These are phyloP conservation scores for Archips xylosteana DNA, from an alignment of 2,888 invertebrate genomes.

Conservation along the genomic window DNA sequence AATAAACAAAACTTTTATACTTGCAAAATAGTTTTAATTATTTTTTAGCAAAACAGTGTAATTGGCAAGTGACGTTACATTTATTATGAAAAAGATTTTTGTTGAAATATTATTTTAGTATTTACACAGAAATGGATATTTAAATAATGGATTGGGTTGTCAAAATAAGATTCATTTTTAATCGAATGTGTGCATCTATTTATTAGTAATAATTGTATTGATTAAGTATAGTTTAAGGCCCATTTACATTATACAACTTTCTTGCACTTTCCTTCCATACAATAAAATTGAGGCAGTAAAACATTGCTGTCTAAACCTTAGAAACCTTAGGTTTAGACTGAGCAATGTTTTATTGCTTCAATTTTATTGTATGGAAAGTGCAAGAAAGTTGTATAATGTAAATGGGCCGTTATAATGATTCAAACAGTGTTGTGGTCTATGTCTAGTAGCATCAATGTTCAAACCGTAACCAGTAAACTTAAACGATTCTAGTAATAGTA, in stretches of 20 bases:
- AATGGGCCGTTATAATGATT: no score
- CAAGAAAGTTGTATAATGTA: no score
- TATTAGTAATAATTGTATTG: neutral
- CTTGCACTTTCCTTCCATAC: no score
- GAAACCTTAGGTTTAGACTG: no score
- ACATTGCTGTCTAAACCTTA: no score
- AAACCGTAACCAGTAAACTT: neutral
- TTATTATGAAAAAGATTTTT: neutral
- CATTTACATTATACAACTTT: no score
- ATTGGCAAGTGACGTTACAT: neutral
- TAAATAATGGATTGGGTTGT: neutral
- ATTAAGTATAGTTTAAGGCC: neutral
- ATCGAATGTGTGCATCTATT: conserved; percentile 5
- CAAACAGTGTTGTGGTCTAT: neutral
- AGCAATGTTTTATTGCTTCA: no score
- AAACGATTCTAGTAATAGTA: neutral
- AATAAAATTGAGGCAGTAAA: no score
- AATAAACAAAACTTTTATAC: no score
- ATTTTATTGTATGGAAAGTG: no score
- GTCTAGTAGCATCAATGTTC: neutral
- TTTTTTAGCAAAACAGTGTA: neutral
- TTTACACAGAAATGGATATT: no score
- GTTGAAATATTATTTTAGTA: neutral
- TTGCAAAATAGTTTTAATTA: no score
- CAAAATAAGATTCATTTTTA: neutral